Conservation (phyloP, 2,888 invertebrate species). For the Tachystola acroxantha region DNA sequence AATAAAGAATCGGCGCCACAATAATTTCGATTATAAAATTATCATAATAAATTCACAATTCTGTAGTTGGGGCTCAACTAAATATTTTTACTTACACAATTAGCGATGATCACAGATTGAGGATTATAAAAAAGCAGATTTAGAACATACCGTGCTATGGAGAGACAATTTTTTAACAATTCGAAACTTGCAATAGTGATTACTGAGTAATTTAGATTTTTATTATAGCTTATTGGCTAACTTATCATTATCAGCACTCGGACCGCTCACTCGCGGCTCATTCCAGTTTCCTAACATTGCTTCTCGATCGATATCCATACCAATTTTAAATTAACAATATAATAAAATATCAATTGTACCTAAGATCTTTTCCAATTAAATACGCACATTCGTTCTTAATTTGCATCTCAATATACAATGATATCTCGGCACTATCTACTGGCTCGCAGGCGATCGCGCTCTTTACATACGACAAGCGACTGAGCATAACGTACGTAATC, state of each 20-base stretch:
- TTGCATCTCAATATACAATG: slow-evolving; percentile 61
- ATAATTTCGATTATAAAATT: slow-evolving; percentile 51
- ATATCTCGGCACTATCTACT: slow-evolving; percentile 42
- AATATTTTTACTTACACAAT: slow-evolving; percentile 70
- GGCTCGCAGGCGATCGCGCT: slow-evolving; percentile 37
- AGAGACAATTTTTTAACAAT: slow-evolving; percentile 71
- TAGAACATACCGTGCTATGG: slow-evolving; percentile 75
- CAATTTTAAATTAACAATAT: slow-evolving; percentile 76
- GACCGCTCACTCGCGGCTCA: slow-evolving; percentile 54
- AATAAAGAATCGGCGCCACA: slow-evolving; percentile 58
- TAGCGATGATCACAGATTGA: slow-evolving; percentile 77
- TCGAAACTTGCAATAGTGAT: slow-evolving; percentile 74
- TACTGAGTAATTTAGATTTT: slow-evolving; percentile 75
- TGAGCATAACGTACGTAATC: slow-evolving; percentile 46
- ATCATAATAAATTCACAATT: slow-evolving; percentile 38
- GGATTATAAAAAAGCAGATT: slow-evolving; percentile 76
- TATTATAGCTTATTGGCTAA: slow-evolving; percentile 72
- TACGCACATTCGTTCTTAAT: slow-evolving; percentile 63
- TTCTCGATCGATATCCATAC: slow-evolving; percentile 73
- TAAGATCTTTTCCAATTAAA: slow-evolving; percentile 74
- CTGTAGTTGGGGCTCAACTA: slow-evolving; percentile 57
- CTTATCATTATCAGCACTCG: slow-evolving; percentile 71
- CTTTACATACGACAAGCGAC: slow-evolving; percentile 18
- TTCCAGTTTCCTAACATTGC: slow-evolving; percentile 66
- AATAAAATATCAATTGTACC: slow-evolving; percentile 78